Percentiles rank a stretch among this genome's conserved stretches.
Evolutionary conservation across 2,888 invertebrate species (phyloP).

Genomic region (Macaria liturata): DNA sequence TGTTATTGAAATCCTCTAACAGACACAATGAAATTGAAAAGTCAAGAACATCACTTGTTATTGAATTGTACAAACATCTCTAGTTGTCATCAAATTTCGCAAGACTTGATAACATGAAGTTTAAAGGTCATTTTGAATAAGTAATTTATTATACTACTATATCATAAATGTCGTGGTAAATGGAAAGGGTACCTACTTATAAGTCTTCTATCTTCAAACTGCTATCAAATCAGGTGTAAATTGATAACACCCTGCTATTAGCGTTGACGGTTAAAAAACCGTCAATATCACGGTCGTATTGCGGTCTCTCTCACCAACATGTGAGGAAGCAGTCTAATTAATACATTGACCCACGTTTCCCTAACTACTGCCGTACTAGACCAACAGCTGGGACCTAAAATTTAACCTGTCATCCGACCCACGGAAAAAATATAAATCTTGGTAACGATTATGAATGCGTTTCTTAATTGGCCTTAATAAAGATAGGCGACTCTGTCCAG

Average conservation of each 20-base stretch:
- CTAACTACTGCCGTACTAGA: neutral
- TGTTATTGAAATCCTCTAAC: conserved; percentile 13
- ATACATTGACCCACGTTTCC: neutral
- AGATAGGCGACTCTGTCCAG: neutral
- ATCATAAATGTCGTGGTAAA: too few relatives aligned
- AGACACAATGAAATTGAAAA: conserved; percentile 30
- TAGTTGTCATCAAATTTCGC: conserved; percentile 31
- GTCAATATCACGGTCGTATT: conserved; percentile 28
- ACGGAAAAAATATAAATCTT: too few relatives aligned
- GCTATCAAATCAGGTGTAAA: too few relatives aligned
- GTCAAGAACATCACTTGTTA: conserved; percentile 34
- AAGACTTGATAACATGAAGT: conserved; percentile 25
- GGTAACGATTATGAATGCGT: too few relatives aligned
- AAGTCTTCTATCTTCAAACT: too few relatives aligned
- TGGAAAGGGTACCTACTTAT: too few relatives aligned
- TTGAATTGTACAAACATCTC: conserved; percentile 13
- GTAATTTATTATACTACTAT: neutral
- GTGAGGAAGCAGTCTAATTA: conserved; percentile 16
- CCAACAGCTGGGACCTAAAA: too few relatives aligned
- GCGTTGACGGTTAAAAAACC: neutral
- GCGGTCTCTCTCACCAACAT: neutral
- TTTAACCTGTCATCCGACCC: too few relatives aligned
- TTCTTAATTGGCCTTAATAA: too few relatives aligned
- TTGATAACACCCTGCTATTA: too few relatives aligned
- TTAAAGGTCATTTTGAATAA: conserved; percentile 26